Evolutionary conservation across 2,888 invertebrate species (phyloP).

Genomic region (Volucella bombylans): DNA sequence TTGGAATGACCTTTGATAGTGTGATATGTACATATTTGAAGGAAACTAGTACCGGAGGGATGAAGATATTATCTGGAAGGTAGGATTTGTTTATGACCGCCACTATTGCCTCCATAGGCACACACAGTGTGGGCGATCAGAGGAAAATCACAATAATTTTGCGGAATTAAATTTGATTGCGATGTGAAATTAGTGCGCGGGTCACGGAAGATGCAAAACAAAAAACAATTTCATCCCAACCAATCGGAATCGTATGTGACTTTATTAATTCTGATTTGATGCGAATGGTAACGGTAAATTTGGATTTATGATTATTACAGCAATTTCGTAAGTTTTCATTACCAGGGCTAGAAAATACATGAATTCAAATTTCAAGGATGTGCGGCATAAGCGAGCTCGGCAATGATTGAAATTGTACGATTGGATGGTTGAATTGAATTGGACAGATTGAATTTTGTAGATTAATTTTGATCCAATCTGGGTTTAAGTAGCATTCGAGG

Average conservation of each 20-base stretch:
- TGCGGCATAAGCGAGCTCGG: neutral
- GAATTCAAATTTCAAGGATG: constrained; percentile 27
- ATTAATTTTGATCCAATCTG: constrained; percentile 8
- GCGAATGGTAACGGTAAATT: constrained; percentile 24
- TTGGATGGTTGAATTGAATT: constrained; percentile 22
- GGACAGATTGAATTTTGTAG: constrained; percentile 2
- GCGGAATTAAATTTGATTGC: constrained; percentile 56
- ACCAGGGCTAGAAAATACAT: neutral
- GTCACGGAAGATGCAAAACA: constrained; percentile 15
- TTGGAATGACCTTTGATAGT: constrained; percentile 49
- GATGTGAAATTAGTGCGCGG: constrained; percentile 27
- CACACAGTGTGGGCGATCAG: constrained; percentile 34
- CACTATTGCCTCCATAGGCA: neutral
- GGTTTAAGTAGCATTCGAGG: neutral
- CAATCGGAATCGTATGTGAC: constrained; percentile 20
- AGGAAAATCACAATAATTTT: constrained; percentile 52
- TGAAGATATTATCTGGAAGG: constrained; percentile 13
- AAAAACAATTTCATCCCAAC: neutral
- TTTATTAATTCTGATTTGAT: constrained; percentile 62
- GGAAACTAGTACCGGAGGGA: constrained; percentile 32
- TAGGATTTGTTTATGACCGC: constrained; percentile 39
- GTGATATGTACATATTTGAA: neutral
- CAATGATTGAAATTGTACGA: neutral
- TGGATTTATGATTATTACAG: constrained; percentile 47
- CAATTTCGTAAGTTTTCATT: constrained; percentile 34